phyloP scores from a whole-genome alignment of 2,113 vertebrate genomes.

The Actinemys pallida region DNA sequence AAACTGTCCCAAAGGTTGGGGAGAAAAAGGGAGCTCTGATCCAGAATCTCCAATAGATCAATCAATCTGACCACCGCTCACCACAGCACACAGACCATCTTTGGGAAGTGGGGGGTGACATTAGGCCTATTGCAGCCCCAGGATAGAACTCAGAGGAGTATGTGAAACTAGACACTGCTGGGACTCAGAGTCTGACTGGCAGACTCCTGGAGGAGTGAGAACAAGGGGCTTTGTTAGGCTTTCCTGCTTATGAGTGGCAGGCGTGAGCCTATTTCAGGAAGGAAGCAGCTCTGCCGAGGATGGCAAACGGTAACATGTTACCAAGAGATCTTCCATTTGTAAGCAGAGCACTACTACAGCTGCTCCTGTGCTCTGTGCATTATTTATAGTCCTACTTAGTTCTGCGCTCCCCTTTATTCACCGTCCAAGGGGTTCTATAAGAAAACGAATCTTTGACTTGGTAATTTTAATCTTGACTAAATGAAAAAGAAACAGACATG shows the following conservation, averaged over 20 bases:
- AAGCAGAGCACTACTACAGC: conserved; percentile 55
- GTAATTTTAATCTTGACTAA: conserved; percentile 59
- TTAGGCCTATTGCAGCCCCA: not conserved
- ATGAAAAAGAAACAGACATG: conserved; percentile 47
- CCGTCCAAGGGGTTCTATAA: conserved; percentile 53
- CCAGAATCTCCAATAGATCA: not conserved
- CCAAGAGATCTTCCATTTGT: conserved; percentile 32
- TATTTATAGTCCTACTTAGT: conserved; percentile 65
- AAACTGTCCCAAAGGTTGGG: not conserved
- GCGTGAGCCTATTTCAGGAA: not conserved
- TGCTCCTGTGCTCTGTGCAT: conserved; percentile 57
- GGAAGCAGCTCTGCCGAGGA: not conserved
- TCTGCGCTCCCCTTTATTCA: conserved; percentile 33
- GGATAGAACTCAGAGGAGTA: not conserved
- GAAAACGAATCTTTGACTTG: conserved; percentile 73
- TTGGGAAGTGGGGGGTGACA: accelerated
- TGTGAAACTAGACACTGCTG: not conserved
- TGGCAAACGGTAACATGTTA: not conserved
- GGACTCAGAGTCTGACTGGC: not conserved
- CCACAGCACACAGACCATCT: not conserved
- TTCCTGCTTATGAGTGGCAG: not conserved
- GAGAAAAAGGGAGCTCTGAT: not conserved
- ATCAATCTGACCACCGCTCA: not conserved
- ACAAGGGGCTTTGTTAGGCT: not conserved
- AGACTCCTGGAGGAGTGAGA: not conserved